phyloP scores from a whole-genome alignment of 1,140 invertebrate genomes.

The Galleria mellonella region DNA sequence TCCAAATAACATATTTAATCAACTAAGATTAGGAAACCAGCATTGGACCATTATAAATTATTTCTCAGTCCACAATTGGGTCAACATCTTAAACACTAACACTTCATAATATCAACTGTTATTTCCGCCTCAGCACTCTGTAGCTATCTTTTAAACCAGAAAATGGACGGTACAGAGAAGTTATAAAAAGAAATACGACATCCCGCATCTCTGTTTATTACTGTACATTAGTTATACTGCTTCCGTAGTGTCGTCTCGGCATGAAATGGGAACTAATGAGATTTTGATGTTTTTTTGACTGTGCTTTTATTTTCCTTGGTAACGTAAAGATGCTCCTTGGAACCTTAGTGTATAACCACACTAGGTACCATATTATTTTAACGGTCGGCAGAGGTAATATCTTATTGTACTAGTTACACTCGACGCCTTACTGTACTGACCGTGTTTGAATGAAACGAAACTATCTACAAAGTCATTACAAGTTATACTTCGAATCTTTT shows the following conservation, averaged over 20 bases:
- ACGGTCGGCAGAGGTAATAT: slow-evolving; percentile 3
- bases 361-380: slow-evolving; percentile 33
- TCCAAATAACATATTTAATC: too few species aligned
- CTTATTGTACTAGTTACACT: neutral
- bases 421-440: neutral
- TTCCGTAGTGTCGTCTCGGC: slow-evolving; percentile 70
- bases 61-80: slow-evolving; percentile 1
- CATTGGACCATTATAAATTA: too few species aligned
- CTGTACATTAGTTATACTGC: slow-evolving; percentile 72
- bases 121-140: slow-evolving; percentile 28
- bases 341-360: slow-evolving; percentile 20
- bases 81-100: neutral
- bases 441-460: neutral
- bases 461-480: slow-evolving; percentile 1
- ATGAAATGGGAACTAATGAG: slow-evolving; percentile 73
- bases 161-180: slow-evolving; percentile 62
- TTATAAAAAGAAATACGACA: slow-evolving; percentile 72
- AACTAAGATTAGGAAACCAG: too few species aligned
- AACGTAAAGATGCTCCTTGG: slow-evolving; percentile 42
- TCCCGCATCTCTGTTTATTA: slow-evolving; percentile 68
- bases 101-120: slow-evolving; percentile 1
- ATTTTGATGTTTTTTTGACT: slow-evolving; percentile 74
- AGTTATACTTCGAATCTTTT: neutral
- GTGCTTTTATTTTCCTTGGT: slow-evolving; percentile 66
- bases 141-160: slow-evolving; percentile 58